Evolutionary conservation across 2,113 vertebrate genomes (phyloP).

Genomic region (Arizona elegans): DNA sequence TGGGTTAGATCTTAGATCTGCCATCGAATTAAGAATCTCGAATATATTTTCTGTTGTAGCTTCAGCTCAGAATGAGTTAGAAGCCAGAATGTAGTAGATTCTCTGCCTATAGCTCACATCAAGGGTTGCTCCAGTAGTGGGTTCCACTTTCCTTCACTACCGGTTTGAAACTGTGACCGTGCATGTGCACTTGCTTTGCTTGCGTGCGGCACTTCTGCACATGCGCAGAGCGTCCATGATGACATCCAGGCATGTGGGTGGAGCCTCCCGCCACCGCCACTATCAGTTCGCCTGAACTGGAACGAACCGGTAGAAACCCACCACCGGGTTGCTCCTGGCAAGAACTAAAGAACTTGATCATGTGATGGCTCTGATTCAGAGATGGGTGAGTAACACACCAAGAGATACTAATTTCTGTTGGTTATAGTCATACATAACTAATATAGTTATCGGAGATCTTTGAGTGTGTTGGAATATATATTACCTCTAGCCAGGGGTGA

Average conservation of each 20-base stretch:
- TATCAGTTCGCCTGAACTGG: no score
- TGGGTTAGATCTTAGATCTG: background rate
- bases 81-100: background rate
- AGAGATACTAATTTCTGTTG: background rate
- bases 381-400: background rate
- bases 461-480: background rate
- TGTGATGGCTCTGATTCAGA: background rate
- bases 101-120: background rate
- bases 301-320: no score
- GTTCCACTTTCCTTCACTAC: no score
- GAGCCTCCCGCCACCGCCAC: no score
- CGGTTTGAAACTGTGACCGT: no score
- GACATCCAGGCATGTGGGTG: no score
- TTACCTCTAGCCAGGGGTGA: background rate
- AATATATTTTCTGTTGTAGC: background rate
- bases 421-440: background rate
- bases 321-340: background rate
- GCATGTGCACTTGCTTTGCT: no score
- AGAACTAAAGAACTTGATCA: background rate
- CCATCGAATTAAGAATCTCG: background rate
- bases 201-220: no score
- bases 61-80: background rate
- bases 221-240: no score
- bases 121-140: background rate
- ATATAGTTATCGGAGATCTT: background rate